A percentile compares a stretch with the other conserved stretches of the same genome.
Evolutionary conservation across 1,140 invertebrate genomes (phyloP).

Genomic region (Vanessa atalanta): DNA sequence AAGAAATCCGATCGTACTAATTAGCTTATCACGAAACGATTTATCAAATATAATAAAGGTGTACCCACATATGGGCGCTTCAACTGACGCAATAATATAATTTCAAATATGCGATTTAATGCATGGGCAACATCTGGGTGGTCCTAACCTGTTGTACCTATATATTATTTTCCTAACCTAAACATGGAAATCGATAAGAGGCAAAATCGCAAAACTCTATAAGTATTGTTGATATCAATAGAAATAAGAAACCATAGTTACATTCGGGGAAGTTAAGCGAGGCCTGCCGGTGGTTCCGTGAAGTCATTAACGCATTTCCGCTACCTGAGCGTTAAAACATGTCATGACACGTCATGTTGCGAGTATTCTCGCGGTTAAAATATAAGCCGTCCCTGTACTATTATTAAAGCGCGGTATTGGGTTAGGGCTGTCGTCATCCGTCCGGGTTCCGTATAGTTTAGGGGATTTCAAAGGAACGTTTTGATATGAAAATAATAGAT

Average conservation of each 20-base stretch:
- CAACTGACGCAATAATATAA: no score
- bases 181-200: background rate
- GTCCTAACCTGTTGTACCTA: background rate
- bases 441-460: no score
- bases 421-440: no score
- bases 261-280: constrained; percentile 27
- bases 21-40: no score
- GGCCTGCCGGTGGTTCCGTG: constrained; percentile 23
- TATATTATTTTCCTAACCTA: background rate
- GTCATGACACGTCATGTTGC: constrained; percentile 23
- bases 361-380: constrained; percentile 26
- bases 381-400: background rate
- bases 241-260: constrained; percentile 18
- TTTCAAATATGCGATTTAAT: no score
- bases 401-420: constrained; percentile 3
- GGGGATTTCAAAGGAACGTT: no score
- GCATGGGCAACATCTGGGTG: background rate
- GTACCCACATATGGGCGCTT: no score
- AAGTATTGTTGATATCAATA: background rate
- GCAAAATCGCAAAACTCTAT: background rate
- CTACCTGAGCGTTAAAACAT: constrained; percentile 26
- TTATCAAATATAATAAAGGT: no score
- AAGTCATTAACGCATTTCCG: constrained; percentile 36
- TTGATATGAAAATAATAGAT: no score
- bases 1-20: no score